These are phyloP conservation scores for Neodiprion lecontei DNA, from an alignment of 1,140 invertebrate genomes.

Conservation along the genomic window DNA sequence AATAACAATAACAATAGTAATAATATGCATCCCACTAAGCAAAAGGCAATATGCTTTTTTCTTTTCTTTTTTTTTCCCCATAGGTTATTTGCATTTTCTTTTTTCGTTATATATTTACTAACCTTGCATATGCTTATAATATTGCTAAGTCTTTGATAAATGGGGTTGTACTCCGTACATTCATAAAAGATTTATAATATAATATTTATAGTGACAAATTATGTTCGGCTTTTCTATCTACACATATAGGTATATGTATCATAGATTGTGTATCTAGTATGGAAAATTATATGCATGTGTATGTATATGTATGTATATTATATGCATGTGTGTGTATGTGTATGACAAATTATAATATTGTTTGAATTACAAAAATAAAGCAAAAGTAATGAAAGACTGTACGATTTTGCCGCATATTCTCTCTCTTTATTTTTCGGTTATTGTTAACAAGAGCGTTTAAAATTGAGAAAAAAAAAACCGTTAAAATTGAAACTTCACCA, in stretches of 20 bases:
- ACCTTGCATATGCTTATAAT: not conserved
- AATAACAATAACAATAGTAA: not conserved
- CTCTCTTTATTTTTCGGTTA: no score
- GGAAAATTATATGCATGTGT: no score
- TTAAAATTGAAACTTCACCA: no score
- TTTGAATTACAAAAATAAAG: no score
- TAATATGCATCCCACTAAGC: slow-evolving; percentile 5
- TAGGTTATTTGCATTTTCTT: not conserved
- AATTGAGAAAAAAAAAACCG: no score
- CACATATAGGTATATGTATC: not conserved
- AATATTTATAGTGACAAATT: not conserved
- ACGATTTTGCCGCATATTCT: no score
- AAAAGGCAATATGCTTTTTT: not conserved
- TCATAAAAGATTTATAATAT: not conserved
- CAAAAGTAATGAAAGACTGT: no score
- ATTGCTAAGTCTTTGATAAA: not conserved
- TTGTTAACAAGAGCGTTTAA: no score
- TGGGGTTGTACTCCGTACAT: not conserved
- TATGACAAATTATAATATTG: no score
- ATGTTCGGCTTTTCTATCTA: not conserved
- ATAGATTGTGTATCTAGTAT: no score
- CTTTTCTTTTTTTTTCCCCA: not conserved
- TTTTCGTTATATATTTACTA: not conserved
- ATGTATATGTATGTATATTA: no score
- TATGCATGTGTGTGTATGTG: no score